Evolutionary conservation across 2,797 vertebrate genomes (phyloP), one percentile per base, ranked within the genome.

Genomic region (Lemur catta): DNA sequence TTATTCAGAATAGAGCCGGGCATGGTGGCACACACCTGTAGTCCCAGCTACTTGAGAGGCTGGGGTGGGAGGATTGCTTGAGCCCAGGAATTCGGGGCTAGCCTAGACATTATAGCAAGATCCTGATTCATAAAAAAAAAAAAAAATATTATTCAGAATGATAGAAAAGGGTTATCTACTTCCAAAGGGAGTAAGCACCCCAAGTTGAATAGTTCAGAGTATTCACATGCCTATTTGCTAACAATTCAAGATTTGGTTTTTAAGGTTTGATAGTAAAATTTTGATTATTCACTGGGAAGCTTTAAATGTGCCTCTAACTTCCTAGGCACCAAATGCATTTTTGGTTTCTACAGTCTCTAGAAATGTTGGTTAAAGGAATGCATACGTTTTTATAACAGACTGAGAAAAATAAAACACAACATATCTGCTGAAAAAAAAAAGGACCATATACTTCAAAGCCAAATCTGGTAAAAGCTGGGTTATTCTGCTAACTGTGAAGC

Each of bases 211-310:
- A 59, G 67, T 57, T 65, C 43, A 79, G 43, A 61, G 41, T n/a
- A 96, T 61, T 81, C 35, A 59, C n/a, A 20, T 50, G 22, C 17
- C 75, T 79, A 57, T 81, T 65, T 90, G 72, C 55, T 50, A 84
- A 80, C 4, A 91, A 92, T 46, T 71, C 7, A 71, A 35, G 67
- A 38, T 2, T 74, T 94, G 15, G 17, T 52, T 87, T 89, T 67
- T 84, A 52, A 92, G 28, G 30, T 46, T 52, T 84, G 72, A 61
- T 46, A 79, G 69, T 71, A 50, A 89, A 92, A 59, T 80, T 69
- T 71, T 57, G 85, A 92, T 92, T 79, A 92, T 67, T 86, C 57
- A 84, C 30, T 90, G 35, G 41, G 35, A 92, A 96, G 74, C 59
- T 82, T 84, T 84, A 84, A 88, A 35, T 41, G 28, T 52, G 17